Evolutionary conservation across 2,888 invertebrate species (phyloP).

Genomic region (Tetropium fuscum): DNA sequence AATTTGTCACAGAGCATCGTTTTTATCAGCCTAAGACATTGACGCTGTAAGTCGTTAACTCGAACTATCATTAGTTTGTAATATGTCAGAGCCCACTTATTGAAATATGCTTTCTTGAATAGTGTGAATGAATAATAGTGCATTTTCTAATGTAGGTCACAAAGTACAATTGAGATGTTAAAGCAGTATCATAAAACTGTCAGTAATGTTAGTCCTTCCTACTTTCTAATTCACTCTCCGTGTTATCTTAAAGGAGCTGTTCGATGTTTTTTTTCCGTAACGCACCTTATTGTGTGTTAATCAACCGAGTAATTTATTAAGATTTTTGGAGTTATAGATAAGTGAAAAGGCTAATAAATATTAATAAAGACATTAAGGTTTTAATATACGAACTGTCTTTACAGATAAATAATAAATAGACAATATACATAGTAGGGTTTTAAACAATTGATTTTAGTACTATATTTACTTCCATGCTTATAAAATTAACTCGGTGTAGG

Average conservation of each 20-base stretch:
- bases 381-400: too few relatives aligned
- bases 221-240: slow-evolving; percentile 21
- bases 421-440: too few relatives aligned
- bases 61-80: slow-evolving; percentile 41
- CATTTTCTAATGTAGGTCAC: slow-evolving; percentile 41
- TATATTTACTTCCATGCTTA: too few relatives aligned
- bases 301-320: slow-evolving; percentile 7
- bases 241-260: slow-evolving; percentile 17
- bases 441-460: too few relatives aligned
- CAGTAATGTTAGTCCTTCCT: slow-evolving; percentile 26
- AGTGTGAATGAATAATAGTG: slow-evolving; percentile 29
- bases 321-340: not conserved
- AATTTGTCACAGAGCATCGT: slow-evolving; percentile 33
- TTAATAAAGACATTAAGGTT: too few relatives aligned
- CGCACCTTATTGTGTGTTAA: slow-evolving; percentile 7
- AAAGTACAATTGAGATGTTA: slow-evolving; percentile 39
- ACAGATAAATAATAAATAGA: too few relatives aligned
- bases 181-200: slow-evolving; percentile 43
- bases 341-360: slow-evolving; percentile 17
- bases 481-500: too few relatives aligned
- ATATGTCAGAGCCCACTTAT: slow-evolving; percentile 38
- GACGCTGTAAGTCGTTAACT: slow-evolving; percentile 29
- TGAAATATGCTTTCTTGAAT: slow-evolving; percentile 27
- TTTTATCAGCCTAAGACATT: slow-evolving; percentile 30
- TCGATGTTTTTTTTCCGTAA: slow-evolving; percentile 9